phyloP scores from a whole-genome alignment of 2,888 invertebrate species.

The Ernsta delagoae region DNA sequence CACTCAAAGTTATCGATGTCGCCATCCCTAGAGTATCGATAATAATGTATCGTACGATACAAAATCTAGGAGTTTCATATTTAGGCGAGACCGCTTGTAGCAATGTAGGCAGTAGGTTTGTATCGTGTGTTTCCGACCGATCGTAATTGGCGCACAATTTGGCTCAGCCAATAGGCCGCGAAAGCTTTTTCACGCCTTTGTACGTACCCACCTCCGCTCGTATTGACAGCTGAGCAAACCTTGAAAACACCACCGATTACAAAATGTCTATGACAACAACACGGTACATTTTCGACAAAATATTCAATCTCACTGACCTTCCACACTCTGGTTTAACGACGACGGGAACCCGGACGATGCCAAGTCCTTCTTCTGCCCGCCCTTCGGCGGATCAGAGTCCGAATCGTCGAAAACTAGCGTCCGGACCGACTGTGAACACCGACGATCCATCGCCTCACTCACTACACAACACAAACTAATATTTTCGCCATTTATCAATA shows the following conservation, averaged over 20 bases:
- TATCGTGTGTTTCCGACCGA: background rate
- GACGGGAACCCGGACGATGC: conserved; percentile 64
- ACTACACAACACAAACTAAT: conserved; percentile 71
- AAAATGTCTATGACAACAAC: conserved; percentile 52
- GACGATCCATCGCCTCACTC: conserved; percentile 80
- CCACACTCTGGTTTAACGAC: conserved; percentile 75
- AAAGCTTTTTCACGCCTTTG: conserved; percentile 59
- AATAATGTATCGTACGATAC: background rate
- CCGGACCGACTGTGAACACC: conserved; percentile 89
- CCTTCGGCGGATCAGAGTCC: conserved; percentile 75
- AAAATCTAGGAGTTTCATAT: background rate
- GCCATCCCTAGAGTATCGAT: background rate
- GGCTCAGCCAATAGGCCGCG: conserved; percentile 44
- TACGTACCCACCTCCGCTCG: conserved; percentile 37
- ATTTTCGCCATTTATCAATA: conserved; percentile 73
- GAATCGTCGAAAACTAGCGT: conserved; percentile 90
- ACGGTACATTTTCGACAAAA: conserved; percentile 44
- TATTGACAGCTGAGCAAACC: conserved; percentile 68
- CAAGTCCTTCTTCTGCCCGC: conserved; percentile 72
- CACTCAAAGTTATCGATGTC: no score
- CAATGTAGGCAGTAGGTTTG: conserved; percentile 1
- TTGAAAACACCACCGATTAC: conserved; percentile 64
- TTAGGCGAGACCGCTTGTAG: conserved; percentile 20
- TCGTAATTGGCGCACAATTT: conserved; percentile 34
- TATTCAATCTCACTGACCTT: conserved; percentile 64